A percentile compares a stretch with the other conserved stretches of the same genome.
phyloP scores from a whole-genome alignment of 2,888 invertebrate genomes.

The Pachliopta kotzebuea region DNA sequence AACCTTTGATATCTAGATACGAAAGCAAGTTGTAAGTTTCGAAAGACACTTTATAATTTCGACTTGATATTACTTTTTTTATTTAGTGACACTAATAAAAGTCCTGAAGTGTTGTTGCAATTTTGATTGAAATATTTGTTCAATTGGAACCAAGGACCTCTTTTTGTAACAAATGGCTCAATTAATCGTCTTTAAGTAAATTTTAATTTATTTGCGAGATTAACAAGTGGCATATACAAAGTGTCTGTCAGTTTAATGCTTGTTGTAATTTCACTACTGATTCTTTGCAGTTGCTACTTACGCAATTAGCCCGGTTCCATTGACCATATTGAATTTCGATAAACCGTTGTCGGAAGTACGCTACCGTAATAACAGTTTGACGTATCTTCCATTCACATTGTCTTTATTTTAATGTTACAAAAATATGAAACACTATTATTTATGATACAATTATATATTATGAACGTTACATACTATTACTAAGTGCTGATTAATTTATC shows the following conservation, averaged over 20 bases:
- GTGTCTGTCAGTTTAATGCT: conserved; percentile 19
- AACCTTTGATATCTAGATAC: neutral
- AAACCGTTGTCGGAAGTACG: conserved; percentile 23
- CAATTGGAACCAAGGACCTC: neutral
- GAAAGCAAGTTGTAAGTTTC: neutral
- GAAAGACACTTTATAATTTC: neutral
- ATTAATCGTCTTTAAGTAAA: conserved; percentile 6
- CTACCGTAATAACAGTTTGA: conserved; percentile 14
- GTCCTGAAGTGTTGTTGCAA: neutral
- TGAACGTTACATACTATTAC: too few species aligned
- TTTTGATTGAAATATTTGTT: neutral
- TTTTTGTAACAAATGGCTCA: neutral
- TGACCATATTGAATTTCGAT: conserved; percentile 25
- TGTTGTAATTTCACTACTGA: conserved; percentile 10
- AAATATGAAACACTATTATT: conserved; percentile 9
- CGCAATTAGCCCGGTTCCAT: conserved; percentile 29
- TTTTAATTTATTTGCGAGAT: conserved; percentile 6
- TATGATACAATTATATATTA: neutral
- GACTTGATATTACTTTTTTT: too few species aligned
- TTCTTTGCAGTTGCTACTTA: conserved; percentile 22
- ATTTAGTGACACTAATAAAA: neutral
- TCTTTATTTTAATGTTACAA: neutral
- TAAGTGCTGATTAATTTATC: too few species aligned
- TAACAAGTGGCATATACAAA: conserved; percentile 10
- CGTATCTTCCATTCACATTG: conserved; percentile 6